These are phyloP conservation scores for Aphelinus certus DNA, from an alignment of 1,140 invertebrate genomes.

Conservation along the genomic window DNA sequence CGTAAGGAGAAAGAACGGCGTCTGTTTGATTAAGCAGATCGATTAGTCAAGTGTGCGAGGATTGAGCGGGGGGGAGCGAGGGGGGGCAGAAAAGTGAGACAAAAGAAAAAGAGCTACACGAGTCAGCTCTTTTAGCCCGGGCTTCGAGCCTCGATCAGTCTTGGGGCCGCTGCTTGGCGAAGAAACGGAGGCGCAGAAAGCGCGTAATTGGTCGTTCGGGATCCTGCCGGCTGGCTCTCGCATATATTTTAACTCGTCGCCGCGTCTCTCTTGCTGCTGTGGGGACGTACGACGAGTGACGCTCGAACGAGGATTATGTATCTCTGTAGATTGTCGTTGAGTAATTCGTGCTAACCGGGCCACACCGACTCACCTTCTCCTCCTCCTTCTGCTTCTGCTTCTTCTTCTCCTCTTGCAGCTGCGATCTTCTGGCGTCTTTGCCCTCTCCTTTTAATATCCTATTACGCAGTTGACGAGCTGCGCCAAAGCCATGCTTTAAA, in stretches of 20 bases:
- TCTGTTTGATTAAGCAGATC: no score
- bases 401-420: background rate
- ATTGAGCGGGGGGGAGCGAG: background rate
- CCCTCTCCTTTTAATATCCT: slow-evolving; percentile 21
- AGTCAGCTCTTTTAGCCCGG: slow-evolving; percentile 11
- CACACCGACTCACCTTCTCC: background rate
- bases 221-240: slow-evolving; percentile 10
- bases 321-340: slow-evolving; percentile 37
- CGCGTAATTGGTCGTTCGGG: slow-evolving; percentile 36
- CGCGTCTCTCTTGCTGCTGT: background rate
- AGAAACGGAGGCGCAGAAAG: slow-evolving; percentile 10
- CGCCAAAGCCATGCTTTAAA: slow-evolving; percentile 13
- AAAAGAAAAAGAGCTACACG: slow-evolving; percentile 22
- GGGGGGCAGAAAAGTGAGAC: background rate
- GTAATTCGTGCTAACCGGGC: slow-evolving; percentile 12
- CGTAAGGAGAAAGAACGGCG: slow-evolving; percentile 7
- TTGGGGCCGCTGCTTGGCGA: background rate
- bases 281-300: background rate
- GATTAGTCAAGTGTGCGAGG: slow-evolving; percentile 14
- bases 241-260: slow-evolving; percentile 28
- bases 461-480: slow-evolving; percentile 14
- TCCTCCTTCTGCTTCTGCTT: no score
- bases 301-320: slow-evolving; percentile 15
- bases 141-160: slow-evolving; percentile 28
- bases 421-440: background rate